Conservation (phyloP, 2,113 vertebrate species). For the Sitta europaea region DNA sequence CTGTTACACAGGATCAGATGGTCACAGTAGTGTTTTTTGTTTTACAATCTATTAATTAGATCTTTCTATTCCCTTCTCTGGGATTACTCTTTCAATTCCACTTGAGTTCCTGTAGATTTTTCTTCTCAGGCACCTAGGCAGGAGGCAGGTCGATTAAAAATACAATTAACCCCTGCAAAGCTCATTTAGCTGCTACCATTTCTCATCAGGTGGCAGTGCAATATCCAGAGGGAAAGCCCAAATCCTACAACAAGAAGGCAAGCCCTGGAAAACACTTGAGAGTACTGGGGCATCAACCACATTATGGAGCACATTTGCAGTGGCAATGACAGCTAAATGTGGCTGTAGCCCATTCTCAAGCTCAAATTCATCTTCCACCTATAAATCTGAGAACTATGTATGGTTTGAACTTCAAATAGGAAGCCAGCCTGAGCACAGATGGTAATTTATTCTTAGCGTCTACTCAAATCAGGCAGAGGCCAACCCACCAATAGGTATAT, state of each 20-base stretch:
- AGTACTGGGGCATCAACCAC: background rate
- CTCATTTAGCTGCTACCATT: background rate
- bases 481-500: background rate
- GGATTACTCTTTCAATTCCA: background rate
- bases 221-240: background rate
- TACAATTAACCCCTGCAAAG: background rate
- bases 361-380: background rate
- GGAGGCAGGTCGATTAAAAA: conserved; percentile 31
- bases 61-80: background rate
- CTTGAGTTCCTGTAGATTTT: background rate
- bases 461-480: background rate
- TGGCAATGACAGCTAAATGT: background rate
- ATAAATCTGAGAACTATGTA: background rate
- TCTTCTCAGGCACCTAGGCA: background rate
- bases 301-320: background rate
- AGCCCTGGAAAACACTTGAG: background rate
- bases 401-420: background rate
- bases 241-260: background rate
- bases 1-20: background rate
- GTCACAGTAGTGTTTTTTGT: background rate
- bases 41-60: conserved; percentile 52
- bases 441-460: background rate
- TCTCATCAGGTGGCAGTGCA: background rate
- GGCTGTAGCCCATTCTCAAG: background rate
- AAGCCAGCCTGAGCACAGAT: background rate